phyloP scores from a whole-genome alignment of 35 echinoderm and acorn worm genomes.

The Apostichopus parvimensis region DNA sequence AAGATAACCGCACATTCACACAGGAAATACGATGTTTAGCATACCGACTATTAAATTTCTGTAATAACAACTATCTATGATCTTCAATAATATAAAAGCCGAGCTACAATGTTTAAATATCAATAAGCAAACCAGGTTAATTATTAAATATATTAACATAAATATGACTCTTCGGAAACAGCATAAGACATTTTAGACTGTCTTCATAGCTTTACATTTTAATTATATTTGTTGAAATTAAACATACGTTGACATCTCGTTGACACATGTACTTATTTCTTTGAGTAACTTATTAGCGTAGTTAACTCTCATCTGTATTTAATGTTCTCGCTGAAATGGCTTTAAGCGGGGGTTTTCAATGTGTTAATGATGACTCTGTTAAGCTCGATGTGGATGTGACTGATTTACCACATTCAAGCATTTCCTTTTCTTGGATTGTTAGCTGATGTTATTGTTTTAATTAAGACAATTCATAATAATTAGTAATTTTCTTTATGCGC shows the following conservation, averaged over 20 bases:
- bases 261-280: too few species aligned
- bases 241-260: too few species aligned
- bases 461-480: neutral
- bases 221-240: too few species aligned
- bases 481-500: neutral
- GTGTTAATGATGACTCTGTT: too few species aligned
- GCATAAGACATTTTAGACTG: neutral
- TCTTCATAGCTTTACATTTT: neutral
- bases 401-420: too few species aligned
- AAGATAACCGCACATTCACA: slow-evolving; percentile 1
- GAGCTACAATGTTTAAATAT: neutral
- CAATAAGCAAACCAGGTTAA: neutral
- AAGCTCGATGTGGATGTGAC: too few species aligned
- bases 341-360: too few species aligned
- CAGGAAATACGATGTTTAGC: slow-evolving; percentile 23
- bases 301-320: too few species aligned
- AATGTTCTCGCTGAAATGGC: too few species aligned
- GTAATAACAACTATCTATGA: neutral
- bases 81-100: neutral
- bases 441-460: too few species aligned
- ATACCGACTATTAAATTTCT: neutral
- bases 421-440: too few species aligned
- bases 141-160: neutral
- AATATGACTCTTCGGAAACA: neutral
- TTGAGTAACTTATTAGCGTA: too few species aligned